Base-by-base conservation (phyloP, 1,140 invertebrate species). In the Aphis craccivora region DNA sequence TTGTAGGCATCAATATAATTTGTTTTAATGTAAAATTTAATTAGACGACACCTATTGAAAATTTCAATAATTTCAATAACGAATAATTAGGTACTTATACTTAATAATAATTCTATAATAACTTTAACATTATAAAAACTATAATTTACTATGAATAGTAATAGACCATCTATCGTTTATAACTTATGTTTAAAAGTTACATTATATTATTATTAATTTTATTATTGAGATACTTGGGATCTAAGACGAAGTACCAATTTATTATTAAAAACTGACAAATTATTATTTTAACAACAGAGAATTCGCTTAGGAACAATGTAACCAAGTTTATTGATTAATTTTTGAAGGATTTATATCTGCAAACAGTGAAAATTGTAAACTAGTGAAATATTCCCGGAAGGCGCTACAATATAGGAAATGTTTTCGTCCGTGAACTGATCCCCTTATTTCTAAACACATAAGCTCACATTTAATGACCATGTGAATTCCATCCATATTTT, bases 401-500 rank as follows among this genome's bases (percentile, higher is more conserved):
- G 37, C 88, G 40, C 11, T 23, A 67, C 30, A 43, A 90, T 25
- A 60, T 8, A 55, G 53, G 40, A 90, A 90, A 90, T 43, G 89
- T 90, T 90, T 67, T 67, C 25, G 55, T 30, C 55, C 37, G 89
- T 37, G 37, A 90, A 67, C 89, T 30, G 53, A 43, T 90, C 88
- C 89, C 53, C 40, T 43, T 43, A n/a, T 43, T 90, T 43, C 89
- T 43, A 90, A 60, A 90, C 67, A 90, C 89, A 90, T 90, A 67
- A 90, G n/a, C 53, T 67, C 55, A 43, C 43, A 67, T 90, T 67
- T 67, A 67, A 90, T 30, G 89, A 25, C 55, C 89, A 67, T 40
- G 89, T 22, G 89, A 90, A 67, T 90, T 90, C 40, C 55, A 25
- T 67, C 53, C 89, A 43, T 90, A 90, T 90, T 90, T 90, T 90